phyloP scores from a whole-genome alignment of 37 sponge, comb jelly and placozoan genomes.

The Spongia lamella region DNA sequence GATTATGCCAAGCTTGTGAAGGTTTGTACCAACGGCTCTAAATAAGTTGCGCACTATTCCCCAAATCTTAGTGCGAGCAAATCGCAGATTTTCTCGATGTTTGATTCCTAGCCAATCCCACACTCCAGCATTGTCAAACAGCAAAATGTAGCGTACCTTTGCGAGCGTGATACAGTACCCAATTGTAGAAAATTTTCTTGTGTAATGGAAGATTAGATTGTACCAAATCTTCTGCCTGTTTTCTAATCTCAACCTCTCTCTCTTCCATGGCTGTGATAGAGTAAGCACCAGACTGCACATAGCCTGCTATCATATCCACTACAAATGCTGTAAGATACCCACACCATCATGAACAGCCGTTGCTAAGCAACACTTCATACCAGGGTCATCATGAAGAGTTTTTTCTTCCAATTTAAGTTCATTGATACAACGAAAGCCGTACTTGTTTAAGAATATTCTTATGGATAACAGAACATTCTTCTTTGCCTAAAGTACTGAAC shows the following conservation, averaged over 20 bases:
- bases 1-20: conserved; percentile 52
- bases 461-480: conserved; percentile 55
- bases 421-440: conserved; percentile 86
- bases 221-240: conserved; percentile 54
- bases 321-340: conserved; percentile 52
- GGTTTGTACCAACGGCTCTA: conserved; percentile 74
- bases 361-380: conserved; percentile 9
- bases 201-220: conserved; percentile 15
- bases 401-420: conserved; percentile 82
- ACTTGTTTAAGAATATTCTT: conserved; percentile 57
- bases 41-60: conserved; percentile 71
- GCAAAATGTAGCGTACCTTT: conserved; percentile 16
- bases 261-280: conserved; percentile 73
- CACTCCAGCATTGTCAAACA: background rate
- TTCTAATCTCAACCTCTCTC: conserved; percentile 59
- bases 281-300: conserved; percentile 71
- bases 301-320: conserved; percentile 70
- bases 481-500: conserved; percentile 47
- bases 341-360: no score
- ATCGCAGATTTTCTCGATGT: conserved; percentile 83
- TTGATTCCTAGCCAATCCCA: conserved; percentile 29
- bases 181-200: conserved; percentile 67
- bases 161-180: conserved; percentile 79
- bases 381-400: conserved; percentile 87
- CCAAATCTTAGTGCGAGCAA: conserved; percentile 80